phyloP scores from a whole-genome alignment of 2,888 invertebrate genomes.

The Pogonocherus hispidulus region DNA sequence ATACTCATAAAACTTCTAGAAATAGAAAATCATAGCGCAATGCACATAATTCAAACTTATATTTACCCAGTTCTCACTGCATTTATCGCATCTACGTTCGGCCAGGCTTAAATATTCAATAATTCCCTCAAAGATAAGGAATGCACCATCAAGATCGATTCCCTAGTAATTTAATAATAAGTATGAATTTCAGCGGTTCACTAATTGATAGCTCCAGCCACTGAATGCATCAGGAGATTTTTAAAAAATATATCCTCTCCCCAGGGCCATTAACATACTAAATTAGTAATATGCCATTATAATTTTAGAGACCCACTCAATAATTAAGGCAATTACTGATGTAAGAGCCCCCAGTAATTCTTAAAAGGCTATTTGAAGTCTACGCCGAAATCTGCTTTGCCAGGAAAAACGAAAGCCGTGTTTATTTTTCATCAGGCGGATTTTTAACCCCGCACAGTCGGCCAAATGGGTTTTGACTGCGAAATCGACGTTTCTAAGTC shows the following conservation, averaged over 20 bases:
- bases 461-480: conserved; percentile 48
- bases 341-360: conserved; percentile 55
- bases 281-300: conserved; percentile 54
- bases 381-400: conserved; percentile 60
- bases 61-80: background rate
- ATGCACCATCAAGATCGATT: conserved; percentile 33
- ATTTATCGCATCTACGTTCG: conserved; percentile 8
- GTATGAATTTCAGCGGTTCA: conserved; percentile 58
- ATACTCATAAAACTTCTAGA: too few species aligned
- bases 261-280: conserved; percentile 54
- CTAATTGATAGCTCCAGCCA: conserved; percentile 59
- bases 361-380: conserved; percentile 62
- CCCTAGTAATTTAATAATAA: conserved; percentile 61
- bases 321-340: conserved; percentile 63
- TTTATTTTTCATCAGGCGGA: conserved; percentile 68
- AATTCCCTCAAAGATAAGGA: conserved; percentile 15
- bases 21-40: too few species aligned
- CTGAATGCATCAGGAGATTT: conserved; percentile 51
- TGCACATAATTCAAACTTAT: conserved; percentile 3
- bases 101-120: conserved; percentile 31
- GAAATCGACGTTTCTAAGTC: conserved; percentile 28
- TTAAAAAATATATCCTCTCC: conserved; percentile 31
- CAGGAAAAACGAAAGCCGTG: conserved; percentile 63
- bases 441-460: conserved; percentile 64
- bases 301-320: conserved; percentile 47